Percentiles rank a stretch among this genome's conserved stretches.
Evolutionary conservation across 2,797 vertebrate species (phyloP).

Genomic region (Channa striata): DNA sequence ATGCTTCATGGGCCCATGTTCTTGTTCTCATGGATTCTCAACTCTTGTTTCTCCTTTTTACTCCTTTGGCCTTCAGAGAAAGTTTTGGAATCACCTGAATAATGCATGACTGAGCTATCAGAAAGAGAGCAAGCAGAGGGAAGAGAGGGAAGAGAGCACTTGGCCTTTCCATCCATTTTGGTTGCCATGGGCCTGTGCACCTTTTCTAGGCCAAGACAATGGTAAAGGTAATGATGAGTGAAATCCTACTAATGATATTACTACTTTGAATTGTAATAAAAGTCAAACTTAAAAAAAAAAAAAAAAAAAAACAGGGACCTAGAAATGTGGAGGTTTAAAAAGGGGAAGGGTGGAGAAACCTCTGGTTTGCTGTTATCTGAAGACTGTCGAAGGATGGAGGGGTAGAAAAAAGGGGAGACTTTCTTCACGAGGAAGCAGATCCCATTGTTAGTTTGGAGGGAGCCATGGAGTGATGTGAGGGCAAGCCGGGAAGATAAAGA

Average conservation of each 20-base stretch:
- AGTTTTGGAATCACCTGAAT: slow-evolving; percentile 28
- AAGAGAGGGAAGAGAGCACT: not conserved
- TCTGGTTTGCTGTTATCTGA: slow-evolving; percentile 53
- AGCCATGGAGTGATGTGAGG: slow-evolving; percentile 50
- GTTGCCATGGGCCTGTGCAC: not conserved
- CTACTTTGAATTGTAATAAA: not conserved
- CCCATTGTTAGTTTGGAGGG: slow-evolving; percentile 44
- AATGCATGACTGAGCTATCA: slow-evolving; percentile 32
- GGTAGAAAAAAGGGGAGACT: slow-evolving; percentile 29
- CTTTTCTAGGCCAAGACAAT: not conserved
- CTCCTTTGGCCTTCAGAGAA: slow-evolving; percentile 20
- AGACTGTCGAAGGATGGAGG: slow-evolving; percentile 24
- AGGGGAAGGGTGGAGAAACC: slow-evolving; percentile 10
- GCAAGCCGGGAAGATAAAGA: slow-evolving; percentile 45
- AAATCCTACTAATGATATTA: not conserved
- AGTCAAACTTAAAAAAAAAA: not conserved
- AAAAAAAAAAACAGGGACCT: not conserved
- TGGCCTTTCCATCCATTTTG: not conserved
- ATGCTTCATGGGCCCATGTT: not conserved
- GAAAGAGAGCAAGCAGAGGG: not conserved
- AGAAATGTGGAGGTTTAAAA: slow-evolving; percentile 1
- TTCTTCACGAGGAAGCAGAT: slow-evolving; percentile 54
- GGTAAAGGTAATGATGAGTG: slow-evolving; percentile 1
- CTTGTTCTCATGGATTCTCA: slow-evolving; percentile 1
- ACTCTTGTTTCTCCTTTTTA: slow-evolving; percentile 1